Conservation (phyloP, 2,888 invertebrate genomes). For the Plebejus argus region DNA sequence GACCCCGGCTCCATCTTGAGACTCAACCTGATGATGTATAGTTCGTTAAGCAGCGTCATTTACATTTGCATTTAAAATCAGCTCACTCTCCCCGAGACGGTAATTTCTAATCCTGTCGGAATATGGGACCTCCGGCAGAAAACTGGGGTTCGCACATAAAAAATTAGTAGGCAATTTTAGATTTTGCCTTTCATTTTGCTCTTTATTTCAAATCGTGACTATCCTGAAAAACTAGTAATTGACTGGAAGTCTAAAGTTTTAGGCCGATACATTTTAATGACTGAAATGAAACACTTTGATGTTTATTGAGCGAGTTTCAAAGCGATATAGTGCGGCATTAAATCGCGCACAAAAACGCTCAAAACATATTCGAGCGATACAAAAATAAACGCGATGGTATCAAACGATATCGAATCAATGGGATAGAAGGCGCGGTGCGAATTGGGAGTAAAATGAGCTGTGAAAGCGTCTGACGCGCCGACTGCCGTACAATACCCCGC, state of each 20-base stretch:
- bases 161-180: slow-evolving; percentile 2
- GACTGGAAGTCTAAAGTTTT: slow-evolving; percentile 1
- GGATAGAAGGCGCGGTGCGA: not conserved
- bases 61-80: slow-evolving; percentile 19
- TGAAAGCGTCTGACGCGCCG: not conserved
- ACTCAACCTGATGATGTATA: slow-evolving; percentile 4
- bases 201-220: too few species aligned
- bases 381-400: slow-evolving; percentile 1
- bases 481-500: not conserved
- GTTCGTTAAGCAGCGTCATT: not conserved
- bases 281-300: slow-evolving; percentile 9
- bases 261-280: not conserved
- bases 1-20: slow-evolving; percentile 1
- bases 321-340: not conserved
- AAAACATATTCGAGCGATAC: slow-evolving; percentile 16
- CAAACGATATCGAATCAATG: slow-evolving; percentile 17
- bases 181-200: not conserved
- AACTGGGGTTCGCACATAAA: not conserved
- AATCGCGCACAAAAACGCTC: slow-evolving; percentile 7
- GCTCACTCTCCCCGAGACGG: slow-evolving; percentile 2
- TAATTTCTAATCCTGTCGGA: not conserved
- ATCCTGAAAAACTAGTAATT: not conserved
- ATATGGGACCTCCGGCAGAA: not conserved
- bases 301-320: not conserved
- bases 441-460: slow-evolving; percentile 14